Evolutionary conservation across 2,888 invertebrate species (phyloP).

Genomic region (Eulithis prunata): DNA sequence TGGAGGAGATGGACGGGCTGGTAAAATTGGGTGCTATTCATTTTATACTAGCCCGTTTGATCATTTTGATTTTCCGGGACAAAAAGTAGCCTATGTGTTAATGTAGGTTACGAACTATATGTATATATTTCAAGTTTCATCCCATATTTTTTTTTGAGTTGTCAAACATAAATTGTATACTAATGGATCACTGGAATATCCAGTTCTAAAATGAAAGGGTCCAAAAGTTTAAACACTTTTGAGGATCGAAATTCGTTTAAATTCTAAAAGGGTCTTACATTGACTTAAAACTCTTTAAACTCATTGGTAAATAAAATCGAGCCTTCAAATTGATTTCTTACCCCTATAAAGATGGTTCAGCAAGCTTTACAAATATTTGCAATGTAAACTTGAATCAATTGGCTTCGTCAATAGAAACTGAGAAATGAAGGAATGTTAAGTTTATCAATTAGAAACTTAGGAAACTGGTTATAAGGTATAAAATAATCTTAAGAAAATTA

Average conservation of each 20-base stretch:
- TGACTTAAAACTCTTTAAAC: conserved; percentile 41
- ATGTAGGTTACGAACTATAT: too few species aligned
- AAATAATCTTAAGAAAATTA: conserved; percentile 27
- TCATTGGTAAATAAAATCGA: conserved; percentile 41
- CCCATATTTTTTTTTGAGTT: too few species aligned
- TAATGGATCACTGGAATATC: too few species aligned
- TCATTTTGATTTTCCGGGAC: too few species aligned
- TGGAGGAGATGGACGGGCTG: conserved; percentile 92
- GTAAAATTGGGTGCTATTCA: neutral
- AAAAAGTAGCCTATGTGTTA: too few species aligned
- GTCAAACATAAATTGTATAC: too few species aligned
- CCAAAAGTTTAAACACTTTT: conserved; percentile 2
- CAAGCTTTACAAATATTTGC: conserved; percentile 43
- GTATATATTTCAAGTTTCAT: too few species aligned
- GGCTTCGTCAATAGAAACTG: conserved; percentile 42
- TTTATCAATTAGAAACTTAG: conserved; percentile 38
- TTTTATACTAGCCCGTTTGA: too few species aligned
- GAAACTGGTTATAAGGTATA: conserved; percentile 23
- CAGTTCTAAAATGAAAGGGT: too few species aligned
- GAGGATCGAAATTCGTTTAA: conserved; percentile 16
- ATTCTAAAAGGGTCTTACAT: conserved; percentile 22
- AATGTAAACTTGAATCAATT: conserved; percentile 43
- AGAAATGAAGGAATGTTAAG: conserved; percentile 34
- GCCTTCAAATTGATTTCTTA: conserved; percentile 43
- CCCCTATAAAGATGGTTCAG: conserved; percentile 41